Evolutionary conservation across 2,888 invertebrate species (phyloP), one percentile per base, ranked within the genome.

Genomic region (Rapana venosa): DNA sequence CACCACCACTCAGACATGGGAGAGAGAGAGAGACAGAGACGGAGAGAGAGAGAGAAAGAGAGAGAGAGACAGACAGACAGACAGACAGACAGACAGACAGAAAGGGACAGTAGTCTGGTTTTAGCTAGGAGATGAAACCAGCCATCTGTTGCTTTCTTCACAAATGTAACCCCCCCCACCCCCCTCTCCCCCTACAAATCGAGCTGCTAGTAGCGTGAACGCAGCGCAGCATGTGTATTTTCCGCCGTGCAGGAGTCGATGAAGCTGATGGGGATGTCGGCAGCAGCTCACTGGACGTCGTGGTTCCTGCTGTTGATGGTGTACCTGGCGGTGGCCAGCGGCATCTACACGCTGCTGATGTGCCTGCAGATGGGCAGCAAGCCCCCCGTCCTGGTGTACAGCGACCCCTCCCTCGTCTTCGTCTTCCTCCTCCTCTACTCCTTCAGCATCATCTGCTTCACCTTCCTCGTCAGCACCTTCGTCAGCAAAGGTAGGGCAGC

Each of bases 221-320:
- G n/a, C n/a, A n/a, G n/a, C n/a, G n/a, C n/a, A n/a, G 47, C 8
- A 8, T 47, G 47, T 47, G 47, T 8, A 47, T 32, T 79, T 32
- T 1, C 32, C 77, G 32, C 32, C 0, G 26, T 87, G 36, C 96
- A 98, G 97, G 98, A 98, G 97, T 97, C 98, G 0, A 98, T 98
- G 98, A 98, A 98, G 97, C 98, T 98, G 96, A 98, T 98, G 97
- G 98, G 98, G 4, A 96, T 98, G 47, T 97, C 97, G 47, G 97
- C 97, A 79, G 98, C 98, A 97, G 96, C 98, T 92, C 97, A 98
- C 94, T 98, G 98, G 98, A 96, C 97, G 0, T 98, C 98, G 2
- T 98, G 98, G 98, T 98, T 98, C 95, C 96, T 97, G 66, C 98
- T 98, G 95, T 97, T 97, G 88, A 97, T 98, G 92, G 93, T 97